Evolutionary conservation across 2,113 vertebrate genomes (phyloP).

Genomic region (Uria aalge): DNA sequence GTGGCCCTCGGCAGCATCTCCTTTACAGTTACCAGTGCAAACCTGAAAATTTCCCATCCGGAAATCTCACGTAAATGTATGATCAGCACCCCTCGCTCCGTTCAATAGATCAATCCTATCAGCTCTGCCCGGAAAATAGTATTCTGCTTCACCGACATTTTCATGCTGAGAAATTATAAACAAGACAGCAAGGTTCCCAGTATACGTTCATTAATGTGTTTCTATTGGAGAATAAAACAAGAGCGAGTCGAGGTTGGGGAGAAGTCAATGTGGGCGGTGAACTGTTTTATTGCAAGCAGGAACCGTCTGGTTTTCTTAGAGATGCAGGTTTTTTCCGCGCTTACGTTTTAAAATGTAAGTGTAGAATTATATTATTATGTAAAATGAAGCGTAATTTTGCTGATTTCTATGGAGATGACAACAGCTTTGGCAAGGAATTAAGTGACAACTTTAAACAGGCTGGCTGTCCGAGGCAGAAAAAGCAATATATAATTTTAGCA

Average conservation of each 20-base stretch:
- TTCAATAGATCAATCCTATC: not conserved
- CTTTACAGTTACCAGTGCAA: not conserved
- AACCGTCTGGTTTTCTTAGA: not conserved
- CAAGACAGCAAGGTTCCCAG: not conserved
- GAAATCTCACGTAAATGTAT: not conserved
- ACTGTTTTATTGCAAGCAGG: not conserved
- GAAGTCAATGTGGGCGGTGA: not conserved
- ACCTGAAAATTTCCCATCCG: not conserved
- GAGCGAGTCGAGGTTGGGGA: not conserved
- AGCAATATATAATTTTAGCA: slow-evolving; percentile 45
- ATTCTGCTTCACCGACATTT: not conserved
- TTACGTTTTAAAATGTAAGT: not conserved
- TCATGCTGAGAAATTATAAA: not conserved
- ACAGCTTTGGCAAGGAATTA: slow-evolving; percentile 32
- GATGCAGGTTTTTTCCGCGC: not conserved
- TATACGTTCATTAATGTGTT: not conserved
- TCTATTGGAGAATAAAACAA: not conserved
- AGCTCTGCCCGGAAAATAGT: not conserved
- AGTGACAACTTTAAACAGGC: slow-evolving; percentile 33
- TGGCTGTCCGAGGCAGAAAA: slow-evolving; percentile 41
- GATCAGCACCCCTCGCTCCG: not conserved
- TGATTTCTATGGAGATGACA: slow-evolving; percentile 21
- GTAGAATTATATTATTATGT: slow-evolving; percentile 16
- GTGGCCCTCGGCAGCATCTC: not conserved
- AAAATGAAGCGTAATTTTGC: not conserved